phyloP scores from a whole-genome alignment of 1,140 invertebrate species.

The Melipona quadrifasciata region DNA sequence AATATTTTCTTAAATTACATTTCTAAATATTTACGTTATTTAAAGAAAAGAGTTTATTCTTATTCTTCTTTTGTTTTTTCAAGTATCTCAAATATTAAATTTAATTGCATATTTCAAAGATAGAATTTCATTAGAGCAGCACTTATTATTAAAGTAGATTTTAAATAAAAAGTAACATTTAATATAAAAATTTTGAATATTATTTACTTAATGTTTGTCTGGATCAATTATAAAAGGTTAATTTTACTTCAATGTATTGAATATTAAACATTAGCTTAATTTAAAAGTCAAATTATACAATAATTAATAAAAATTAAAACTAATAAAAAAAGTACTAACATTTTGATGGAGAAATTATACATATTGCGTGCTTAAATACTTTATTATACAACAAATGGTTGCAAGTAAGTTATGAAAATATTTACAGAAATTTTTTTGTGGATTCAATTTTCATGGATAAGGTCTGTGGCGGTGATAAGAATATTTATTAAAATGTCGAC shows the following conservation, averaged over 20 bases:
- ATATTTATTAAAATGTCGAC: neutral
- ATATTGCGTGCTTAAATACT: neutral
- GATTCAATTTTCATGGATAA: neutral
- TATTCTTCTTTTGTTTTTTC: neutral
- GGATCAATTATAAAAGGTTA: neutral
- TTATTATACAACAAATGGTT: neutral
- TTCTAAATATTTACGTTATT: neutral
- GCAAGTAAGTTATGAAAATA: neutral
- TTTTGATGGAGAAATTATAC: neutral
- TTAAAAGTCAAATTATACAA: neutral
- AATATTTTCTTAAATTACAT: neutral
- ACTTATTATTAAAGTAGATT: no score
- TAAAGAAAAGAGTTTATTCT: neutral
- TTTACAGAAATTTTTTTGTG: neutral
- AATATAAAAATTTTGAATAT: neutral
- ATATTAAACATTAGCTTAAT: neutral
- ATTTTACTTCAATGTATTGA: neutral
- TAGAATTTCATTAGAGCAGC: neutral
- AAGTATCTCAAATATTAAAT: neutral
- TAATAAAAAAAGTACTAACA: neutral
- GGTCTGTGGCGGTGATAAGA: neutral
- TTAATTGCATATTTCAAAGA: neutral
- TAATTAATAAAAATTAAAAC: neutral
- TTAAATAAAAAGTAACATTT: neutral
- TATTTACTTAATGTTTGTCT: neutral